These are phyloP conservation scores for Acleris emargana DNA, from an alignment of 2,888 invertebrate species.

Conservation along the genomic window DNA sequence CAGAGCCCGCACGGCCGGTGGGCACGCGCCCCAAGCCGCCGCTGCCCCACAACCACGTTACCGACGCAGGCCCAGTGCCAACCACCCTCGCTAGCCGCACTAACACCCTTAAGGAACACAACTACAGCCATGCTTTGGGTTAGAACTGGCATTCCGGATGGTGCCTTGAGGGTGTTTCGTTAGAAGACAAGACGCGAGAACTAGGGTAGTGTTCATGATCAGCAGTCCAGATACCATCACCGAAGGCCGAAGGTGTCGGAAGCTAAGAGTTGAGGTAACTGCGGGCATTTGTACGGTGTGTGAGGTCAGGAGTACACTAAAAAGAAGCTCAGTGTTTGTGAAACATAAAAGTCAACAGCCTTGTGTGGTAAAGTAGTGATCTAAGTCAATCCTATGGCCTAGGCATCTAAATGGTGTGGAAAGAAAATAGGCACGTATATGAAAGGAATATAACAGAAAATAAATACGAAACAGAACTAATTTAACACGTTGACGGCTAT, in stretches of 20 bases:
- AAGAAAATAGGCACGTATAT: constrained; percentile 80
- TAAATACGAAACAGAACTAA: constrained; percentile 74
- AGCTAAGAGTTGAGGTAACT: constrained; percentile 83
- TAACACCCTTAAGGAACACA: constrained; percentile 70
- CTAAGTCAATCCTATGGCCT: constrained; percentile 82
- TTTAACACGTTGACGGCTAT: constrained; percentile 79
- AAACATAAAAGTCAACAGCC: constrained; percentile 81
- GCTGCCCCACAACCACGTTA: constrained; percentile 82
- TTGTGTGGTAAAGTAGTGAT: constrained; percentile 81
- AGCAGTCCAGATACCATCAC: constrained; percentile 66
- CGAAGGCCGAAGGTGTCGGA: constrained; percentile 79
- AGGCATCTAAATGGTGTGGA: constrained; percentile 81
- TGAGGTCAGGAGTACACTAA: constrained; percentile 83
- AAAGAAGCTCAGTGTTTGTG: constrained; percentile 82
- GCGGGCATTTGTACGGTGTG: constrained; percentile 83
- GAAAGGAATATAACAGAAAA: constrained; percentile 65
- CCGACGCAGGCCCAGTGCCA: constrained; percentile 59
- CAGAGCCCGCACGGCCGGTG: constrained; percentile 82
- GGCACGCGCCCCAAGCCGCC: constrained; percentile 77
- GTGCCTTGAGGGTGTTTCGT: constrained; percentile 71
- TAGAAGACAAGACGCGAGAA: constrained; percentile 57
- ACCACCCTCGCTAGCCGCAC: constrained; percentile 67
- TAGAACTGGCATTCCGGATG: background rate
- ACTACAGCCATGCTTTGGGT: constrained; percentile 13
- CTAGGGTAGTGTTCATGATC: constrained; percentile 70